These are phyloP conservation scores for Athrips mouffetella DNA, from an alignment of 2,888 invertebrate genomes.

Conservation along the genomic window DNA sequence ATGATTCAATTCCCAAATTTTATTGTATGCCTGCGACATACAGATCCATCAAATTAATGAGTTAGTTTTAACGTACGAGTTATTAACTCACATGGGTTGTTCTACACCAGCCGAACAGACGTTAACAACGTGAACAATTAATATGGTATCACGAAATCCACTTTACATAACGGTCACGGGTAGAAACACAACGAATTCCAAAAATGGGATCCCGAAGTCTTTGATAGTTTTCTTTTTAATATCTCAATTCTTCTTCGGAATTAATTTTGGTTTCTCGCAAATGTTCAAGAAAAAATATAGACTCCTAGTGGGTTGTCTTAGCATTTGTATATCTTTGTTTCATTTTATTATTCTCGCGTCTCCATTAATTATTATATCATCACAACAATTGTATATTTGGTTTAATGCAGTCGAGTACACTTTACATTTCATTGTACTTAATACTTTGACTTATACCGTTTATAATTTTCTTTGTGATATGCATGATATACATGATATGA, in stretches of 20 bases:
- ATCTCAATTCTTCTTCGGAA: slow-evolving; percentile 8
- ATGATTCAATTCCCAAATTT: no score
- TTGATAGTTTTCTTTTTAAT: slow-evolving; percentile 5
- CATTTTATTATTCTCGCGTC: neutral
- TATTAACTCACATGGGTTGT: no score
- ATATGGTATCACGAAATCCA: neutral
- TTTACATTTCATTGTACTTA: slow-evolving; percentile 3
- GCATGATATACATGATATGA: slow-evolving; percentile 6
- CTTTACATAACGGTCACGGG: neutral
- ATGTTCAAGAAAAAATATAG: slow-evolving; percentile 2
- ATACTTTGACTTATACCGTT: slow-evolving; percentile 2
- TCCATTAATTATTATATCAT: neutral
- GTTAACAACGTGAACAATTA: no score
- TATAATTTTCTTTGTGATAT: slow-evolving; percentile 13
- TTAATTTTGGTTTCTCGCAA: slow-evolving; percentile 6
- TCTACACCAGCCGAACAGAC: no score
- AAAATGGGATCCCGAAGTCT: neutral
- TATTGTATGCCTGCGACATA: no score
- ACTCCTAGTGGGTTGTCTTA: neutral
- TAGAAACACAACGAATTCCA: neutral
- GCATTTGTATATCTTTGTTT: neutral
- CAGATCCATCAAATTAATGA: no score
- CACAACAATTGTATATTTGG: slow-evolving; percentile 1
- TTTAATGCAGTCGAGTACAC: slow-evolving; percentile 6
- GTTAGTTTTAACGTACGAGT: no score